Conservation (phyloP, 1,140 invertebrate species). For the Magallana ariakensis region DNA sequence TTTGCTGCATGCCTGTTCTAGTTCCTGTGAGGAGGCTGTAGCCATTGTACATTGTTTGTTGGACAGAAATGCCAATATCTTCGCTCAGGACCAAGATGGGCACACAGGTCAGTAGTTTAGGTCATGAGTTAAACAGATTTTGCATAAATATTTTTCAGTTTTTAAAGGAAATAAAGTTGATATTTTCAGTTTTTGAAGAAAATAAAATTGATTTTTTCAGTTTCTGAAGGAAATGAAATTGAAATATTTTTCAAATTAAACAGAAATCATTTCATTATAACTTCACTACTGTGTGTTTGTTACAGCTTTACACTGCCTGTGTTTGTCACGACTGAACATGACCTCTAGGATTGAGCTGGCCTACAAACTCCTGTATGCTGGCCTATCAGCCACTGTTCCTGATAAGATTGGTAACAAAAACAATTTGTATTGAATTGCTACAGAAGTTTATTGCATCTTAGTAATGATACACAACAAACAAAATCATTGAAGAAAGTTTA, state of each 20-base stretch:
- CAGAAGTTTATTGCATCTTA: not conserved
- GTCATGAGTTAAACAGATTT: no score
- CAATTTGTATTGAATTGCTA: not conserved
- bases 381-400: slow-evolving; percentile 46
- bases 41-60: slow-evolving; percentile 55
- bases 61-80: slow-evolving; percentile 52
- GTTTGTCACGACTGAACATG: slow-evolving; percentile 36
- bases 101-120: slow-evolving; percentile 50
- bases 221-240: no score
- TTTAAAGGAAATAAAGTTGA: no score
- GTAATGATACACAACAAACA: not conserved
- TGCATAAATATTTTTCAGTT: no score
- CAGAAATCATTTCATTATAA: no score
- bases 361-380: slow-evolving; percentile 58
- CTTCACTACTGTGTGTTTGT: not conserved
- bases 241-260: no score
- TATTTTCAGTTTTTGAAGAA: no score
- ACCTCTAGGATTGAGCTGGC: slow-evolving; percentile 46
- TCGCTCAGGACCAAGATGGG: slow-evolving; percentile 47
- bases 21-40: slow-evolving; percentile 32
- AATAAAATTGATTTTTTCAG: no score
- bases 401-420: slow-evolving; percentile 56
- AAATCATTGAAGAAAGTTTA: not conserved
- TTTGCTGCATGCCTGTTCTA: slow-evolving; percentile 57
- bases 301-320: slow-evolving; percentile 56